A percentile compares a stretch with the other conserved stretches of the same genome.
Evolutionary conservation across 2,888 invertebrate species (phyloP).

Genomic region (Andrena hattorfiana): DNA sequence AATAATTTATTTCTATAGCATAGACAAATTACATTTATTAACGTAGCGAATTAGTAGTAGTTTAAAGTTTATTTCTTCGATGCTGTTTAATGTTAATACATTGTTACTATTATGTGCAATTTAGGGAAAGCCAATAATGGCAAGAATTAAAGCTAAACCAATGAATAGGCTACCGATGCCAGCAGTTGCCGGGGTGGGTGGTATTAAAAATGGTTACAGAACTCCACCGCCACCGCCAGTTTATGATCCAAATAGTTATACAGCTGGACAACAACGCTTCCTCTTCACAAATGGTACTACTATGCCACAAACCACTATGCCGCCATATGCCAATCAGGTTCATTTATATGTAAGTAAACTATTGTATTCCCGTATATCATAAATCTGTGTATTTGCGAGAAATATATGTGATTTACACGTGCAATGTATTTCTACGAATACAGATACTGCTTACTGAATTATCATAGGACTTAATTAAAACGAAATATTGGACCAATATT

Average conservation of each 20-base stretch:
- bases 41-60: neutral
- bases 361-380: neutral
- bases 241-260: constrained; percentile 87
- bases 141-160: constrained; percentile 94
- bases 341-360: constrained; percentile 88
- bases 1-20: neutral
- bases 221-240: constrained; percentile 88
- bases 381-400: neutral
- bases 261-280: constrained; percentile 88
- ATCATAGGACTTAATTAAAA: neutral
- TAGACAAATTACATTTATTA: neutral
- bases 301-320: constrained; percentile 87
- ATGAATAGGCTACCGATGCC: constrained; percentile 89
- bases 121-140: constrained; percentile 94
- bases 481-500: neutral
- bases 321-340: constrained; percentile 88
- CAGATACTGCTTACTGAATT: neutral
- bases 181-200: constrained; percentile 84
- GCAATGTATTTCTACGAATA: neutral
- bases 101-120: constrained; percentile 49
- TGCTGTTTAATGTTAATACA: constrained; percentile 5
- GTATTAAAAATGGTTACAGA: constrained; percentile 89
- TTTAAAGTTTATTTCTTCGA: neutral
- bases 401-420: neutral
- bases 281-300: constrained; percentile 88